Base-by-base conservation (phyloP, 1,140 invertebrate genomes). In the Drosophila subpulchrella region DNA sequence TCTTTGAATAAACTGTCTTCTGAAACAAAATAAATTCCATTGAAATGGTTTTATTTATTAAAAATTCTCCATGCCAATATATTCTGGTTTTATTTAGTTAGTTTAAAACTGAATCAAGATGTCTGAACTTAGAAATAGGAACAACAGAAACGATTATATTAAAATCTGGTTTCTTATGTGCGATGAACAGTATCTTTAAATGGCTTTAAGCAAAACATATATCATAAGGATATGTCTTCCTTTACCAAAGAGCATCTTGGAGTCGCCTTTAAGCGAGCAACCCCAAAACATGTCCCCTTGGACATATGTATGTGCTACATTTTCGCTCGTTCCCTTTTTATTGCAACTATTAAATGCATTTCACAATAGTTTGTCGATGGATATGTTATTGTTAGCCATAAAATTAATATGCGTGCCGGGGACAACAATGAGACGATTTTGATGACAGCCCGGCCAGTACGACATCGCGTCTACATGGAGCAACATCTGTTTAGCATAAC, bases 321-420 rank as follows among this genome's bases (percentile, higher is more conserved):
- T 78, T 79, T 75, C 59, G 44, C 55, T 65, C 60, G 47, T 44
- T 67, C 38, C 36, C 36, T 50, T 79, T 84, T 83, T 75, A 83
- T 77, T 75, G 56, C 80, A 54, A 57, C 81, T 81, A 85, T 85
- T 85, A 81, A 85, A 81, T 79, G 75, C 82, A 58, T 81, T 79
- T 66, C 66, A 81, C 78, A 86, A 81, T 86, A 73, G 75, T 76
- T 56, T 82, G 83, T 80, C 83, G 78, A 88, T 88, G 76, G 75
- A 88, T 86, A 74, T 83, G 79, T 81, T 83, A 88, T 89, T 83
- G 84, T 88, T 81, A 74, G 80, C 84, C 76, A 83, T 80, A 88
- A 88, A 83, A 80, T 80, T 89, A 80, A 89, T 84, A 89, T 89
- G 76, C 71, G 56, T 79, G 66, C 65, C 72, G 75, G 82, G 73